phyloP scores from a whole-genome alignment of 2,888 invertebrate genomes.

The Gandaritis pyraliata region DNA sequence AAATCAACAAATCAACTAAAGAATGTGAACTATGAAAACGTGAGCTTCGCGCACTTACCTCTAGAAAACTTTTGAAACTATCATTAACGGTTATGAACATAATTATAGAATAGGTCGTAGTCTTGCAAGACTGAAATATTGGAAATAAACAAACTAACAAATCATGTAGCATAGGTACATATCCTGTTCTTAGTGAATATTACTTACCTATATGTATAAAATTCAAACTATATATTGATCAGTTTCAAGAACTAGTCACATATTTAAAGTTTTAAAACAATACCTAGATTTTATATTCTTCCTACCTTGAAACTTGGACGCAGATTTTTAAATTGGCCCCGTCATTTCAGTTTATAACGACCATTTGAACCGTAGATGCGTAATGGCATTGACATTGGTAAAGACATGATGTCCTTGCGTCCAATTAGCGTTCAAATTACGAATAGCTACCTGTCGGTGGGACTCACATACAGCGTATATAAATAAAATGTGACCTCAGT shows the following conservation, averaged over 20 bases:
- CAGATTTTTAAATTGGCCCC: constrained; percentile 24
- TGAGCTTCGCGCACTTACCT: too few relatives aligned
- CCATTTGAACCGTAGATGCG: constrained; percentile 31
- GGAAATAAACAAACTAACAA: too few relatives aligned
- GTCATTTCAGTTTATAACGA: constrained; percentile 28
- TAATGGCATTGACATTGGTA: constrained; percentile 45
- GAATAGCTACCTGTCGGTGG: constrained; percentile 40
- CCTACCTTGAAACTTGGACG: constrained; percentile 17
- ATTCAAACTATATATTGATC: neutral
- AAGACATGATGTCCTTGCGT: constrained; percentile 42
- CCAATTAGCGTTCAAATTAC: constrained; percentile 47
- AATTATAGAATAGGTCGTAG: too few relatives aligned
- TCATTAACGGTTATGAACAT: too few relatives aligned
- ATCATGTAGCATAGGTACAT: too few relatives aligned
- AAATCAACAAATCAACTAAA: too few relatives aligned
- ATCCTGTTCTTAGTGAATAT: too few relatives aligned
- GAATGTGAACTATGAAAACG: too few relatives aligned
- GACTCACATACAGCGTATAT: constrained; percentile 21
- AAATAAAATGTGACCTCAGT: constrained; percentile 44
- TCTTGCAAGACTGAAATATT: too few relatives aligned
- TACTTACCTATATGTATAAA: neutral
- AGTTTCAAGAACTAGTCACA: neutral
- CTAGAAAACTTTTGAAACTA: too few relatives aligned
- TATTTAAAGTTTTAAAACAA: neutral
- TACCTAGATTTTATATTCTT: neutral